phyloP scores from a whole-genome alignment of 2,888 invertebrate species.

The Pammene aurita region DNA sequence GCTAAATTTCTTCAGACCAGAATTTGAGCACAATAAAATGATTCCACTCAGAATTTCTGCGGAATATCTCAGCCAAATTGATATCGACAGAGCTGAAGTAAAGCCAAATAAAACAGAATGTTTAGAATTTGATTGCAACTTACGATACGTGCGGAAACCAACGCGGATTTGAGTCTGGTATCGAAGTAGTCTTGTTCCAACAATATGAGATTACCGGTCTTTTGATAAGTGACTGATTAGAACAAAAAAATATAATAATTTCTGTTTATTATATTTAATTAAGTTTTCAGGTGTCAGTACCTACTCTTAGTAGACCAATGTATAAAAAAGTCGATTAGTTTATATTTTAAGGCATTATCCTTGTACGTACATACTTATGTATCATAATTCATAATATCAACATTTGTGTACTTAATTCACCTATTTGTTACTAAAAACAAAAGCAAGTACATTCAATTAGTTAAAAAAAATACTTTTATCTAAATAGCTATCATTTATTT shows the following conservation, averaged over 20 bases:
- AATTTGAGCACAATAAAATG: conserved; percentile 28
- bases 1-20: conserved; percentile 25
- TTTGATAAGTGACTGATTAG: neutral
- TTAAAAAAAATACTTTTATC: too few species aligned
- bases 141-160: conserved; percentile 50
- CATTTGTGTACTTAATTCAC: too few species aligned
- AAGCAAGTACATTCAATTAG: too few species aligned
- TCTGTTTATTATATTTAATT: too few species aligned
- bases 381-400: too few species aligned
- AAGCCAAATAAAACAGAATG: conserved; percentile 42
- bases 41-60: conserved; percentile 30
- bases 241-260: neutral
- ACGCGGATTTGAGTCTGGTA: conserved; percentile 45
- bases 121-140: conserved; percentile 44
- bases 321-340: too few species aligned
- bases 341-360: too few species aligned
- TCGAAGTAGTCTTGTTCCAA: conserved; percentile 12
- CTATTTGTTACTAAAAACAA: too few species aligned
- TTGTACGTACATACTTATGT: too few species aligned
- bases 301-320: neutral
- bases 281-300: neutral
- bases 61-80: conserved; percentile 43
- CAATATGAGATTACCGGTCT: neutral
- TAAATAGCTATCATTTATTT: too few species aligned
- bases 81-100: conserved; percentile 36